Evolutionary conservation across 1,140 invertebrate genomes (phyloP).

Genomic region (Dryas iulia): DNA sequence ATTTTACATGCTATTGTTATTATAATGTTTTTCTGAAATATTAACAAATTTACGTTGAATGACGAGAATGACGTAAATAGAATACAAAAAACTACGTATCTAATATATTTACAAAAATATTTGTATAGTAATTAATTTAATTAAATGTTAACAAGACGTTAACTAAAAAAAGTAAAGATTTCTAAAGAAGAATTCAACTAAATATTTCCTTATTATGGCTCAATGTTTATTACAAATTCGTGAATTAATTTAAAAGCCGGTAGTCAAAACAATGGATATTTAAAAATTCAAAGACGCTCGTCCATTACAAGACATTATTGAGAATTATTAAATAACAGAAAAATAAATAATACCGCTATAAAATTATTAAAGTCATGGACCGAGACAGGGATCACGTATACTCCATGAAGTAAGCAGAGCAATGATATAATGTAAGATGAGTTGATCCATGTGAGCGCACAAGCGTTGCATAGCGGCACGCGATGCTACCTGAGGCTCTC

Average conservation of each 20-base stretch:
- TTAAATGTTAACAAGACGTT: constrained; percentile 23
- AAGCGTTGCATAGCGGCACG: constrained; percentile 39
- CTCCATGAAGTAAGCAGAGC: constrained; percentile 36
- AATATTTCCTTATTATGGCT: constrained; percentile 29
- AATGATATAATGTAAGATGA: constrained; percentile 47
- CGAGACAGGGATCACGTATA: constrained; percentile 40
- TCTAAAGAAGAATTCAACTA: constrained; percentile 18
- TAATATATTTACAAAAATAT: not conserved
- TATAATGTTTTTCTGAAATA: not conserved
- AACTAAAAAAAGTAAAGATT: not conserved
- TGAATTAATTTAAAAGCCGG: constrained; percentile 23
- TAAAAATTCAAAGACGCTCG: not conserved
- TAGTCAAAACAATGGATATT: constrained; percentile 8
- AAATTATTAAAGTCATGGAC: constrained; percentile 47
- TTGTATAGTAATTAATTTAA: constrained; percentile 18
- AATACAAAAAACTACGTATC: not conserved
- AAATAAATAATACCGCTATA: constrained; percentile 40
- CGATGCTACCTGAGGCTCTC: constrained; percentile 34
- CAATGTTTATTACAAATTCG: constrained; percentile 24
- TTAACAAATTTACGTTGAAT: not conserved
- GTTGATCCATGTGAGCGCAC: constrained; percentile 1
- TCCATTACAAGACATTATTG: not conserved
- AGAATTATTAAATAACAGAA: not conserved
- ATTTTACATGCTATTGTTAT: too few relatives aligned
- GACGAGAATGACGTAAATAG: not conserved